A percentile compares a stretch with the other conserved stretches of the same genome.
phyloP scores from a whole-genome alignment of 2,113 vertebrate species.

The Tiliqua scincoides region DNA sequence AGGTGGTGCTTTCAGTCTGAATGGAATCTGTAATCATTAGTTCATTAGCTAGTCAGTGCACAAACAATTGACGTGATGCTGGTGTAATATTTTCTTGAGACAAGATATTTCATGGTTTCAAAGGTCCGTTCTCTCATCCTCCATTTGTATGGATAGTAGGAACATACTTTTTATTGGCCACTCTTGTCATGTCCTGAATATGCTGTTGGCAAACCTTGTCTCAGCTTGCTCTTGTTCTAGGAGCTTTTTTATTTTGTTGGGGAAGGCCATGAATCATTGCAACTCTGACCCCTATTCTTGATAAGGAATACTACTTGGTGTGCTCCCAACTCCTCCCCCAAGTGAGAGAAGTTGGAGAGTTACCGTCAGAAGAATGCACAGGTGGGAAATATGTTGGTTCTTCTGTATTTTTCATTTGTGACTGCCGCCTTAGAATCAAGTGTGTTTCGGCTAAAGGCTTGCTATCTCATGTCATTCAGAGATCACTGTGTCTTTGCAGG shows the following conservation, averaged over 20 bases:
- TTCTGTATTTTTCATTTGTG: not conserved
- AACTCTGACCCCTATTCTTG: not conserved
- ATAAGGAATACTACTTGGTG: not conserved
- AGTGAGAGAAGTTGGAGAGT: not conserved
- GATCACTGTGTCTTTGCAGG: not conserved
- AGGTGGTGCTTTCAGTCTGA: conserved; percentile 46
- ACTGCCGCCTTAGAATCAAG: not conserved
- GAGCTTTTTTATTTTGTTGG: not conserved
- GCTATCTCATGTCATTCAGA: not conserved
- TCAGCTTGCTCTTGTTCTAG: not conserved
- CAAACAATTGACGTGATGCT: conserved; percentile 32
- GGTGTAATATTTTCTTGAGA: not conserved
- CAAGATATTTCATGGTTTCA: not conserved
- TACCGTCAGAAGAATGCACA: not conserved
- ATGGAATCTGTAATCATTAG: conserved; percentile 57
- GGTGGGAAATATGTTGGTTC: not conserved
- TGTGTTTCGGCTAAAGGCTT: not conserved
- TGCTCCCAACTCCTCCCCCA: not conserved
- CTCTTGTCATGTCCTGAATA: not conserved
- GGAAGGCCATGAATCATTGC: not conserved
- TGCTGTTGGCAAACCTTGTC: not conserved
- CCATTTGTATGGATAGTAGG: not conserved
- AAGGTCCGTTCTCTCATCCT: not conserved
- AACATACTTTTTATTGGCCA: not conserved
- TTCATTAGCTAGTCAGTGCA: conserved; percentile 50